Evolutionary conservation across 2,797 vertebrate species (phyloP), one percentile per base, ranked within the genome.

Genomic region (Rhinophrynus dorsalis): DNA sequence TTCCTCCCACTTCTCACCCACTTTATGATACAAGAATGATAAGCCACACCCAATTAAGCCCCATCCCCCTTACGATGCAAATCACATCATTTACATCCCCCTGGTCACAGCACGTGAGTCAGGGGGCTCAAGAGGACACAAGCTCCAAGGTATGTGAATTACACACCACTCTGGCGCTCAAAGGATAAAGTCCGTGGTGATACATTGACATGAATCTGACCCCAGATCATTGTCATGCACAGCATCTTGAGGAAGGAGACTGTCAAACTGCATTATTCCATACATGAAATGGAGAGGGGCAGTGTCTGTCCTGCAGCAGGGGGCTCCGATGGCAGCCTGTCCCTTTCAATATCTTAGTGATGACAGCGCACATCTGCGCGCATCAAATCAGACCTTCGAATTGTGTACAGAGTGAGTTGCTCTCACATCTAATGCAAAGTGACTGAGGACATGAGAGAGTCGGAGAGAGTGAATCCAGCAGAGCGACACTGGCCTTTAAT

Each of bases 351-450:
- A 30, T 15, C 44, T 71, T 32, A 51, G 33, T 12, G 17, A 6
- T 72, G 61, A 65, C 61, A 72, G 52, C 32, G 42, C 68, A 44
- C 61, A 72, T 72, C 61, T 65, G 68, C 24, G 32, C 6, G 60
- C 13, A 65, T 72, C 52, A 65, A 42, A 58, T 72, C 60, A 72
- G 60, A 50, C 54, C 35, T 30, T 15, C 54, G 26, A 48, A 32
- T 64, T 29, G 15, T 48, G 18, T 15, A 37, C 23, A 18, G 20
- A 30, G 66, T 4, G 68, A 32, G 42, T 44, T 35, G 24, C 12
- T 23, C 5, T 23, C 7, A 58, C 23, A 55, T 37, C 13, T 71
- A 40, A 63, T 63, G 50, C 32, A 57, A 71, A 63, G 40, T 62
- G 57, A 70, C 58, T 37, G 23, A 13, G 24, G 55, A 59, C 33